Conservation (phyloP, 2,888 invertebrate species). For the Girardia tigrina region DNA sequence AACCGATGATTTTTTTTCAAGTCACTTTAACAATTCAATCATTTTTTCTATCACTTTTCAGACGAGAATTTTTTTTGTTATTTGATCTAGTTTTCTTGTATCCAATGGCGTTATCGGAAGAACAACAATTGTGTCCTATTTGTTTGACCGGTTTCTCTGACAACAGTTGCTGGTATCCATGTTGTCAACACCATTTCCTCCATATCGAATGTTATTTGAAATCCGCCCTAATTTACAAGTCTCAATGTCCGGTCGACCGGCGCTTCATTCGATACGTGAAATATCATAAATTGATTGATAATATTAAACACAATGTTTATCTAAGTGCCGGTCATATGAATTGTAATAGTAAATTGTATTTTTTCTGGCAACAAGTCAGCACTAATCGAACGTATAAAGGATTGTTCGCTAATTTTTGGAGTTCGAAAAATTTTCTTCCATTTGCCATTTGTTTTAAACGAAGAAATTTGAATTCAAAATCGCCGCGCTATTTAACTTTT, state of each 20-base stretch:
- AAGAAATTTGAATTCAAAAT: neutral
- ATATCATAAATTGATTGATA: neutral
- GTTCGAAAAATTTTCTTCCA: neutral
- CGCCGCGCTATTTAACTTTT: neutral
- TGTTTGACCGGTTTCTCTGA: neutral
- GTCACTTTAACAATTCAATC: neutral
- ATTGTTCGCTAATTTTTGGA: slow-evolving; percentile 15
- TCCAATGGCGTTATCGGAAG: neutral
- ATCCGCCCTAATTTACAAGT: neutral
- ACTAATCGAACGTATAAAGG: neutral
- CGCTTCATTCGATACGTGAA: slow-evolving; percentile 6
- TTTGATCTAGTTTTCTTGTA: neutral
- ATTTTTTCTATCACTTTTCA: neutral
- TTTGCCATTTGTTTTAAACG: slow-evolving; percentile 8
- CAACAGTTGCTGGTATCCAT: neutral
- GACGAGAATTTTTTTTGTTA: no score
- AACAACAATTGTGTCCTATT: neutral
- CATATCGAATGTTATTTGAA: slow-evolving; percentile 1
- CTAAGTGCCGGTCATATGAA: slow-evolving; percentile 9
- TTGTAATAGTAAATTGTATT: neutral
- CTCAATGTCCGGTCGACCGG: neutral
- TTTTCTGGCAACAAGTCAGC: slow-evolving; percentile 1
- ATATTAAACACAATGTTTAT: slow-evolving; percentile 1
- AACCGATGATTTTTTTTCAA: neutral
- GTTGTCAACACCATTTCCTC: neutral